Percentiles rank a stretch among this genome's conserved stretches.
Conservation (phyloP, 2,797 vertebrate genomes). For the Arctocebus calabarensis region DNA sequence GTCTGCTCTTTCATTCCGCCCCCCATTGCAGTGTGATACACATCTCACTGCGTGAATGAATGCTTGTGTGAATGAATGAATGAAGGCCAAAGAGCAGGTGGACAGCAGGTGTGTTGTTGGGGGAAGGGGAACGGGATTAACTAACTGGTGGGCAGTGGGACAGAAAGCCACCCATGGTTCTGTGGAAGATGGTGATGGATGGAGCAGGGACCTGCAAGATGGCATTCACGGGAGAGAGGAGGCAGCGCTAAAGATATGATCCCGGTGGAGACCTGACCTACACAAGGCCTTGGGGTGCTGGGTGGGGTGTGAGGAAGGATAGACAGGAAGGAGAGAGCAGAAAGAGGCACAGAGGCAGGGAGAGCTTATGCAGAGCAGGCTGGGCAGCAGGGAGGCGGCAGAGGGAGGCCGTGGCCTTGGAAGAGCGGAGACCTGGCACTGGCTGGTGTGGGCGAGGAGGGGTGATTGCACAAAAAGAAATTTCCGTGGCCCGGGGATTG, state of each 20-base stretch:
- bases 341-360: not conserved
- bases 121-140: not conserved
- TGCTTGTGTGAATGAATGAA: not conserved
- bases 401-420: not conserved
- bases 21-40: rapidly evolving
- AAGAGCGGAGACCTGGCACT: not conserved
- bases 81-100: not conserved
- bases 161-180: rapidly evolving
- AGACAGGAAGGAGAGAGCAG: not conserved
- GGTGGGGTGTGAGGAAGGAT: not conserved
- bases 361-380: not conserved
- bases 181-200: rapidly evolving
- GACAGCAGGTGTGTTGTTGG: no score
- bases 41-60: not conserved
- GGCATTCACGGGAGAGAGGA: not conserved
- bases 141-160: not conserved
- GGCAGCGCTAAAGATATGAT: not conserved
- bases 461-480: not conserved
- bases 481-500: not conserved
- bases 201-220: not conserved
- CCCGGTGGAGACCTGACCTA: not conserved
- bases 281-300: not conserved
- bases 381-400: rapidly evolving
- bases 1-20: not conserved
- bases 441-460: not conserved